Percentiles rank a stretch among this genome's conserved stretches.
phyloP scores from a whole-genome alignment of 2,888 invertebrate species.

The Phyllotreta cruciferae region DNA sequence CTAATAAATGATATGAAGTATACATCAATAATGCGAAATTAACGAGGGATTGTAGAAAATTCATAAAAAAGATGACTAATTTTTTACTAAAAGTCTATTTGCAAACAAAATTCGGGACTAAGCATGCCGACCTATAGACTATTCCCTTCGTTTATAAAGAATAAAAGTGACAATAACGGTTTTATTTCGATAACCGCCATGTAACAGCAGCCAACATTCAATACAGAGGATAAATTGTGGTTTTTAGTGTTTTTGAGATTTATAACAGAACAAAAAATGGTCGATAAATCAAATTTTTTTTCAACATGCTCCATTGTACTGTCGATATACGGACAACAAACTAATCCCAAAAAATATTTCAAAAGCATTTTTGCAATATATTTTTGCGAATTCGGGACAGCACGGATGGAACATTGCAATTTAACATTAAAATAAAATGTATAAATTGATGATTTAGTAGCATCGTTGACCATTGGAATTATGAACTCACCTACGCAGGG shows the following conservation, averaged over 20 bases:
- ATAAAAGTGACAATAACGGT: constrained; percentile 32
- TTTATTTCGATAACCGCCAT: constrained; percentile 35
- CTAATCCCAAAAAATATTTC: too few species aligned
- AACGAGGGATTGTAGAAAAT: too few species aligned
- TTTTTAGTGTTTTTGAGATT: constrained; percentile 20
- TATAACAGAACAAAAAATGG: background rate
- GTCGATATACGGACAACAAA: background rate
- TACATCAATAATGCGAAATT: too few species aligned
- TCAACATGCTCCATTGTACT: background rate
- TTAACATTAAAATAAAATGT: too few species aligned
- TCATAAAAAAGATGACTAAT: constrained; percentile 27
- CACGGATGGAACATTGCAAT: too few species aligned
- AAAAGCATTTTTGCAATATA: too few species aligned
- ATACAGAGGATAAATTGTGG: constrained; percentile 25
- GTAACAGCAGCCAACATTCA: constrained; percentile 26
- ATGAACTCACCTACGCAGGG: constrained; percentile 87
- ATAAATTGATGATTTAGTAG: background rate
- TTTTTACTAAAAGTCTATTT: constrained; percentile 22
- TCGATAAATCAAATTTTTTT: constrained; percentile 4
- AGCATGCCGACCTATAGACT: constrained; percentile 14
- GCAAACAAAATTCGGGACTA: background rate
- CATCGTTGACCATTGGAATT: constrained; percentile 21
- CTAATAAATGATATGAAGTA: too few species aligned
- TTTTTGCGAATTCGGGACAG: too few species aligned
- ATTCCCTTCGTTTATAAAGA: constrained; percentile 22